Evolutionary conservation across 1,140 invertebrate species (phyloP).

Genomic region (Tribolium castaneum): DNA sequence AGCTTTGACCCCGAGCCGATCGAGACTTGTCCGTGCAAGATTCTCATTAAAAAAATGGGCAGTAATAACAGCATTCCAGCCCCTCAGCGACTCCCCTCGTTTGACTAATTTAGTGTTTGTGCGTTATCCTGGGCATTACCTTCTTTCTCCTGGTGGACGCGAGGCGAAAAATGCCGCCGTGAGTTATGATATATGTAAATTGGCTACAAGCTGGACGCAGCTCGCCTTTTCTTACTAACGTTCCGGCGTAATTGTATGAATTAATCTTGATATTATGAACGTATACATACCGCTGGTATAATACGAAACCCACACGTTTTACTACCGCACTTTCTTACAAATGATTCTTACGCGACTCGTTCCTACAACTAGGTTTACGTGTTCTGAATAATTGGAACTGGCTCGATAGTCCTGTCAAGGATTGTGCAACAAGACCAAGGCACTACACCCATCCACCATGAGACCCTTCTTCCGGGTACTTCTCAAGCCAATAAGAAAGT

Average conservation of each 20-base stretch:
- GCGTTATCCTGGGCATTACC: background rate
- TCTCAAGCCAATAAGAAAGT: background rate
- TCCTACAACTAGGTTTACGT: conserved; percentile 27
- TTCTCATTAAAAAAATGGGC: conserved; percentile 32
- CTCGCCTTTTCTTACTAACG: conserved; percentile 5
- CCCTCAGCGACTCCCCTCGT: conserved; percentile 20
- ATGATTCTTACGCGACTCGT: conserved; percentile 12
- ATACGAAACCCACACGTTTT: conserved; percentile 27
- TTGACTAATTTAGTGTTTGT: conserved; percentile 27
- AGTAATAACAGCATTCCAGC: conserved; percentile 35
- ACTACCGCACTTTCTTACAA: conserved; percentile 31
- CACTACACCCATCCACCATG: background rate
- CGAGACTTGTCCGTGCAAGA: conserved; percentile 30
- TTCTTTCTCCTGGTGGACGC: background rate
- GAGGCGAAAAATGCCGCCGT: conserved; percentile 9
- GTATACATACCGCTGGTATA: conserved; percentile 1
- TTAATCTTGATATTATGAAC: conserved; percentile 31
- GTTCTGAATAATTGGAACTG: conserved; percentile 26
- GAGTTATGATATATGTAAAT: conserved; percentile 29
- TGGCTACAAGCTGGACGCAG: background rate
- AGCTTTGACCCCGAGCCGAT: conserved; percentile 30
- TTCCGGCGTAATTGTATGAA: conserved; percentile 29
- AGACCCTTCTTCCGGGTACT: background rate
- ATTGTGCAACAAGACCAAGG: background rate
- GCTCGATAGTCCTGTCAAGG: conserved; percentile 15